A percentile compares a stretch with the other conserved stretches of the same genome.
Conservation (phyloP, 2,888 invertebrate species). For the Ganaspis brasiliensis region DNA sequence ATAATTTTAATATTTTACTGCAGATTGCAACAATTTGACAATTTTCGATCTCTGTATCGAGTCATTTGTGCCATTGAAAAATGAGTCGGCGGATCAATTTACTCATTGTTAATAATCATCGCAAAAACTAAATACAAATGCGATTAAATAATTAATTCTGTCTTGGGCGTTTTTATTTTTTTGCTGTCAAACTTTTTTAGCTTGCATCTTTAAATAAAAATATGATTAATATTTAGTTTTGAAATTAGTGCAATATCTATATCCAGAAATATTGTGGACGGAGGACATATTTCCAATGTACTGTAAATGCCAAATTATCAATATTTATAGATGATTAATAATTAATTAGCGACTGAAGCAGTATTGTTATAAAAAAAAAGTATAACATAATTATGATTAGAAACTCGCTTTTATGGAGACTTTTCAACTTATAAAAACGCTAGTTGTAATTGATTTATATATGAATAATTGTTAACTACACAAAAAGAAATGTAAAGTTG, state of each 20-base stretch:
- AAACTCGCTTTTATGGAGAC: conserved; percentile 66
- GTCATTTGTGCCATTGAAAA: conserved; percentile 27
- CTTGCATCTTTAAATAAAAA: background rate
- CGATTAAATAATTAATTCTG: conserved; percentile 22
- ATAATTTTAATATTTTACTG: background rate
- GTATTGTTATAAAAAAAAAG: conserved; percentile 63
- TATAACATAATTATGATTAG: conserved; percentile 60
- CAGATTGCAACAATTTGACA: background rate
- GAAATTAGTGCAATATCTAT: conserved; percentile 58
- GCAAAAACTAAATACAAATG: conserved; percentile 11
- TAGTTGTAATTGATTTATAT: conserved; percentile 5
- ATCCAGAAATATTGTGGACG: conserved; percentile 16
- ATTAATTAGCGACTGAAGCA: conserved; percentile 68
- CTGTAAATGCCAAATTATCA: conserved; percentile 71
- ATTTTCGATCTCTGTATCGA: background rate
- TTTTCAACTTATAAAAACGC: conserved; percentile 39
- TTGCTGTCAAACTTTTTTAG: background rate
- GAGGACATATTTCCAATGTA: conserved; percentile 60
- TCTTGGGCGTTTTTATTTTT: background rate
- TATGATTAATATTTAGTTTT: conserved; percentile 45
- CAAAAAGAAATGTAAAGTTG: no score
- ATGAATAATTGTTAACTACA: conserved; percentile 2
- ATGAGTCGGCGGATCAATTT: conserved; percentile 4
- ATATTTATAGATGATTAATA: conserved; percentile 64
- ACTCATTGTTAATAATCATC: conserved; percentile 4